Percentiles rank a stretch among this genome's conserved stretches.
Evolutionary conservation across 2,113 vertebrate genomes (phyloP).

Genomic region (Alces alces): DNA sequence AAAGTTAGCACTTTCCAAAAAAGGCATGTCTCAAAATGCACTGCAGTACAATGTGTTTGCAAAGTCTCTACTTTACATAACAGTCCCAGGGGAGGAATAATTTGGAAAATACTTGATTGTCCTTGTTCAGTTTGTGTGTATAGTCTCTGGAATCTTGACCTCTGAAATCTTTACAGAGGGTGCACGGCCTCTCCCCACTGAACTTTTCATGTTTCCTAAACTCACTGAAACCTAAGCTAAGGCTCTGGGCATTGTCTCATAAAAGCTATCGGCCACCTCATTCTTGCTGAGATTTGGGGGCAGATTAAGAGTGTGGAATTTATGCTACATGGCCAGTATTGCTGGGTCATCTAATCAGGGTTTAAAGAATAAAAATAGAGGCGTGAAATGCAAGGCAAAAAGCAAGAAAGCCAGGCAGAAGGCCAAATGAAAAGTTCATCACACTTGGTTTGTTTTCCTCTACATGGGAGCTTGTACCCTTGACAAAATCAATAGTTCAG

Average conservation of each 20-base stretch:
- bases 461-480: not conserved
- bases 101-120: not conserved
- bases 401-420: not conserved
- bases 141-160: not conserved
- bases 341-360: not conserved
- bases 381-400: not conserved
- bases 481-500: not conserved
- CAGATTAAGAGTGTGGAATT: not conserved
- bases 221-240: not conserved
- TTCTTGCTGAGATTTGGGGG: not conserved
- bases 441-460: constrained; percentile 6
- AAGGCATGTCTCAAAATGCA: not conserved
- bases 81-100: not conserved
- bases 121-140: not conserved
- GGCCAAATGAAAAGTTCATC: not conserved
- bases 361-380: not conserved
- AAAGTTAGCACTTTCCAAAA: constrained; percentile 55
- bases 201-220: not conserved
- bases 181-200: not conserved
- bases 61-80: not conserved
- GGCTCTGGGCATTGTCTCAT: not conserved
- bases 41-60: not conserved
- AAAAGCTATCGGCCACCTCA: not conserved
- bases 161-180: not conserved
- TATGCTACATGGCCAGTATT: not conserved